Percentiles rank a stretch among this genome's conserved stretches.
Conservation (phyloP, 1,140 invertebrate genomes). For the Eubasilissa regina region DNA sequence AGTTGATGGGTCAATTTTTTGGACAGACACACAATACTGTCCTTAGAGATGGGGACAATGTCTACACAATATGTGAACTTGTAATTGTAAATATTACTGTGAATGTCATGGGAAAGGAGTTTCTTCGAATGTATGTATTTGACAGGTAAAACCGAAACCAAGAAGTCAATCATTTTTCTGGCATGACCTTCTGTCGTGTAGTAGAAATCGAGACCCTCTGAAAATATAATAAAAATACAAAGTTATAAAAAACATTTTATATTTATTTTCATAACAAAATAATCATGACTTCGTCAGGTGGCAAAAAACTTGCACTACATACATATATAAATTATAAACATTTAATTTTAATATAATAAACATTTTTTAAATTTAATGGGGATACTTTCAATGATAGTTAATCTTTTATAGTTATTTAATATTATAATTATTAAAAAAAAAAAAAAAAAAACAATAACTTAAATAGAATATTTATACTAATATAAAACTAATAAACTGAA, state of each 20-base stretch:
- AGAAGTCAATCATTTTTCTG: constrained; percentile 96
- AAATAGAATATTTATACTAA: no score
- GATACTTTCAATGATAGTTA: no score
- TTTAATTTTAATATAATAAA: no score
- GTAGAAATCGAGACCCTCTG: constrained; percentile 97
- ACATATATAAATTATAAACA: no score
- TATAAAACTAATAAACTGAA: no score
- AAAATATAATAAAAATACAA: constrained; percentile 66
- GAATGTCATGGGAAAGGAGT: constrained; percentile 97
- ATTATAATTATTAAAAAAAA: no score
- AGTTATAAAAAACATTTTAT: background rate
- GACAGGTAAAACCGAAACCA: constrained; percentile 89
- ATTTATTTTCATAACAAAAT: no score
- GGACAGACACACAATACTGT: constrained; percentile 95
- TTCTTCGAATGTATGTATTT: constrained; percentile 93
- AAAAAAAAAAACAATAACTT: no score
- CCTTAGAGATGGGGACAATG: constrained; percentile 97
- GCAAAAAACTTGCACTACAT: no score
- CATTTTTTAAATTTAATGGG: no score
- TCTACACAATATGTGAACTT: constrained; percentile 96
- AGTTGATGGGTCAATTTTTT: constrained; percentile 89
- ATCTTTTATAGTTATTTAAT: no score
- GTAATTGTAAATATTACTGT: constrained; percentile 98
- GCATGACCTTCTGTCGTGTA: constrained; percentile 92
- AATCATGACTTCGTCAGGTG: no score